Evolutionary conservation across 1,140 invertebrate species (phyloP).

Genomic region (Drosophila tsacasi): DNA sequence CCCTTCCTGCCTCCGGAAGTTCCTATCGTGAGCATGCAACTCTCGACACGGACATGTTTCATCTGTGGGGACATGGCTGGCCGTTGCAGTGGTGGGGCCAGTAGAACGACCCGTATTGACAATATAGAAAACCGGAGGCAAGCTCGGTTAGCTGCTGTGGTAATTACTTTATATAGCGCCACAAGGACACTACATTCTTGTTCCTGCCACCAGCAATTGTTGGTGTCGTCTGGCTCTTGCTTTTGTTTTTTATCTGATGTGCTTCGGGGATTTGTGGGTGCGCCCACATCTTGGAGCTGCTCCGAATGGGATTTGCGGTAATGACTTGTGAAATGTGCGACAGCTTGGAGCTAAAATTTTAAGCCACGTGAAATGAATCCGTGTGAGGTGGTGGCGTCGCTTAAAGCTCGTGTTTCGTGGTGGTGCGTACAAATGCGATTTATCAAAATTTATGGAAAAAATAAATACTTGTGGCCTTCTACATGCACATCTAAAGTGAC

Average conservation of each 20-base stretch:
- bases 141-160: conserved; percentile 41
- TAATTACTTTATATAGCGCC: conserved; percentile 53
- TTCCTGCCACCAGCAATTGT: conserved; percentile 13
- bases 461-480: conserved; percentile 49
- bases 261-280: conserved; percentile 49
- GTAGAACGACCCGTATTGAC: conserved; percentile 20
- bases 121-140: conserved; percentile 27
- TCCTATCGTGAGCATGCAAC: conserved; percentile 2
- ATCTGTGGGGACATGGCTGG: conserved; percentile 13
- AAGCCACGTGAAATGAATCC: conserved; percentile 52
- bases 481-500: conserved; percentile 76
- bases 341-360: conserved; percentile 53
- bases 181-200: conserved; percentile 37
- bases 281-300: conserved; percentile 30
- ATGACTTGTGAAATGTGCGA: conserved; percentile 76
- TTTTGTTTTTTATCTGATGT: conserved; percentile 43
- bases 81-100: not conserved
- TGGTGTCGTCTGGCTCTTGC: conserved; percentile 14
- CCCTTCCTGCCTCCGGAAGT: not conserved
- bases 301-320: conserved; percentile 64
- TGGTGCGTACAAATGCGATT: conserved; percentile 9
- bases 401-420: conserved; percentile 6
- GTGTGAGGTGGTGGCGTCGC: conserved; percentile 10
- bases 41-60: conserved; percentile 35
- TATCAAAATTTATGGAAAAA: conserved; percentile 8